Conservation (phyloP, 2,888 invertebrate species). For the Cephalotes varians region DNA sequence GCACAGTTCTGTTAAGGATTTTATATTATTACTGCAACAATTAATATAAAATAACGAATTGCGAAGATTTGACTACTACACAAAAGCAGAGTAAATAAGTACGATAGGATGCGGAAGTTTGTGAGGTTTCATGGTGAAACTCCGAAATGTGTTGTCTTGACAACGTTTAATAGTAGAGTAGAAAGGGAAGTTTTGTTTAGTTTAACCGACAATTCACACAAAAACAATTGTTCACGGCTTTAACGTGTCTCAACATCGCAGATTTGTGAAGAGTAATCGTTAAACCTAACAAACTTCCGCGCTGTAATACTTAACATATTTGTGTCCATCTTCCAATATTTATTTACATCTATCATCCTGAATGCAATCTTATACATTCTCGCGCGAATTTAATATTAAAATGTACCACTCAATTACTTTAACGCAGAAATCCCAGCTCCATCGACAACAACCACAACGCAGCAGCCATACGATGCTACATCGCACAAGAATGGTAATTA, state of each 20-base stretch:
- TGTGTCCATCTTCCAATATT: slow-evolving; percentile 5
- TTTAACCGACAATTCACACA: slow-evolving; percentile 1
- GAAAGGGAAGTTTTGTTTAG: slow-evolving; percentile 39
- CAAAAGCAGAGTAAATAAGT: background rate
- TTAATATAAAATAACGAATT: background rate
- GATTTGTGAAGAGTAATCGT: slow-evolving; percentile 10
- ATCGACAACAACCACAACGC: slow-evolving; percentile 91
- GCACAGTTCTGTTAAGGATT: background rate
- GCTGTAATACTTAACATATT: background rate
- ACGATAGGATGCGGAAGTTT: background rate
- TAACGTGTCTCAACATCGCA: background rate
- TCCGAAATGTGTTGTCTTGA: slow-evolving; percentile 21
- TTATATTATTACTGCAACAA: background rate
- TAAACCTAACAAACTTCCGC: slow-evolving; percentile 16
- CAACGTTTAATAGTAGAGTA: background rate
- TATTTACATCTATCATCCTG: background rate
- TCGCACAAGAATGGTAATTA: slow-evolving; percentile 89
- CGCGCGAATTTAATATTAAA: background rate
- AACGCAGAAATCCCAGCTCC: slow-evolving; percentile 94
- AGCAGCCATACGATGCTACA: slow-evolving; percentile 87
- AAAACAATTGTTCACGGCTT: slow-evolving; percentile 26
- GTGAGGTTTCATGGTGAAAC: slow-evolving; percentile 1
- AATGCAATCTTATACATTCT: background rate
- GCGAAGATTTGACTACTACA: background rate
- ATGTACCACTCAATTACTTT: slow-evolving; percentile 15